Evolutionary conservation across 2,113 vertebrate species (phyloP).

Genomic region (Hippolais icterina): DNA sequence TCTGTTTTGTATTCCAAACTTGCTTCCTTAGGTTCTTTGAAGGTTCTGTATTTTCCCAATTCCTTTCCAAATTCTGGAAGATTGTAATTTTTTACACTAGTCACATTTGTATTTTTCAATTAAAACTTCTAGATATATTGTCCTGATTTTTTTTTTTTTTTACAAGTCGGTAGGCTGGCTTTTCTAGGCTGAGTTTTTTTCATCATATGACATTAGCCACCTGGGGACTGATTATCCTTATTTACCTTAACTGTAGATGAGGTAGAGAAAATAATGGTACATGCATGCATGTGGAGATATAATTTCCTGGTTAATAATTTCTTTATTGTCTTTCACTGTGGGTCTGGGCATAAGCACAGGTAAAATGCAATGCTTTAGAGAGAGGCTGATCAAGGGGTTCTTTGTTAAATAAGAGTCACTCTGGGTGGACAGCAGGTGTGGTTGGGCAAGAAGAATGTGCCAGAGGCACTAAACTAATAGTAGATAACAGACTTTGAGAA

Average conservation of each 20-base stretch:
- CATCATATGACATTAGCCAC: not conserved
- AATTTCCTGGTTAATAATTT: constrained; percentile 12
- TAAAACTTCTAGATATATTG: not conserved
- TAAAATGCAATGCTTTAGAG: not conserved
- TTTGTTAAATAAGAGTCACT: not conserved
- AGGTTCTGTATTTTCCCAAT: not conserved
- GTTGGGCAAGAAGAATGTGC: not conserved
- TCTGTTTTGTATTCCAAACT: not conserved
- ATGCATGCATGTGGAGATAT: not conserved
- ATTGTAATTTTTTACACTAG: not conserved
- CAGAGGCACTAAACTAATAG: not conserved
- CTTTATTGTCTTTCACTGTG: not conserved
- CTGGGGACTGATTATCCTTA: not conserved
- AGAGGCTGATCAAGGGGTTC: not conserved
- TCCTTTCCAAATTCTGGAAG: not conserved
- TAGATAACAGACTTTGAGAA: not conserved
- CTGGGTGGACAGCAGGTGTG: not conserved
- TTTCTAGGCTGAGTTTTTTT: not conserved
- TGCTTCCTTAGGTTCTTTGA: not conserved
- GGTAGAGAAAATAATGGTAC: not conserved
- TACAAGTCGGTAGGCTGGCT: not conserved
- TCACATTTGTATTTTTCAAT: not conserved
- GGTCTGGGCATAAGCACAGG: not conserved
- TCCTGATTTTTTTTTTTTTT: not conserved
- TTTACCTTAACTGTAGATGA: not conserved